Evolutionary conservation across 2,888 invertebrate species (phyloP).

Genomic region (Lucinisca nassula): DNA sequence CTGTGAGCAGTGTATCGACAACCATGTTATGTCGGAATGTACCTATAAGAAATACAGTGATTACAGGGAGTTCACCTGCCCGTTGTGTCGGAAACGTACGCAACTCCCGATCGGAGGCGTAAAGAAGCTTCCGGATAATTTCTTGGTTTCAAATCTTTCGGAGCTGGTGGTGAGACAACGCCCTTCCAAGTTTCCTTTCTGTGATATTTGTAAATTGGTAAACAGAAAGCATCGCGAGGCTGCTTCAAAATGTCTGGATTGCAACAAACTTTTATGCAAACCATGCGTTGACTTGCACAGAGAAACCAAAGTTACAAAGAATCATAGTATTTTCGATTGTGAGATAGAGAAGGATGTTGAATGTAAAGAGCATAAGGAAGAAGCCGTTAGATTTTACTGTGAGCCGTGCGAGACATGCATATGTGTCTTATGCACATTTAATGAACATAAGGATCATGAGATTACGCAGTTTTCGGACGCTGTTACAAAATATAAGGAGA

Average conservation of each 20-base stretch:
- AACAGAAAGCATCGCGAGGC: constrained; percentile 87
- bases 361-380: constrained; percentile 88
- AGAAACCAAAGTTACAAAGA: constrained; percentile 87
- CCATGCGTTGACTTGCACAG: constrained; percentile 87
- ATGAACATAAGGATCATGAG: constrained; percentile 87
- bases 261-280: constrained; percentile 88
- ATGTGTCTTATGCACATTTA: constrained; percentile 88
- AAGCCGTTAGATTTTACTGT: constrained; percentile 88
- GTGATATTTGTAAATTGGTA: constrained; percentile 88
- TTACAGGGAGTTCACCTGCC: constrained; percentile 88
- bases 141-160: constrained; percentile 87
- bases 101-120: constrained; percentile 88
- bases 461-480: constrained; percentile 87
- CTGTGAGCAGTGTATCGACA: constrained; percentile 88
- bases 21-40: constrained; percentile 87
- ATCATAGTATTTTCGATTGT: constrained; percentile 88
- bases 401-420: constrained; percentile 88
- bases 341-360: constrained; percentile 88
- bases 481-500: constrained; percentile 87
- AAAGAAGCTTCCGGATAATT: constrained; percentile 88
- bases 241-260: constrained; percentile 88
- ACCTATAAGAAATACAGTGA: constrained; percentile 88
- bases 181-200: constrained; percentile 87
- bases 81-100: constrained; percentile 88
- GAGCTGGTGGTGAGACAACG: constrained; percentile 86